Conservation (phyloP, 2,797 vertebrate genomes). For the Darevskia nairensis region DNA sequence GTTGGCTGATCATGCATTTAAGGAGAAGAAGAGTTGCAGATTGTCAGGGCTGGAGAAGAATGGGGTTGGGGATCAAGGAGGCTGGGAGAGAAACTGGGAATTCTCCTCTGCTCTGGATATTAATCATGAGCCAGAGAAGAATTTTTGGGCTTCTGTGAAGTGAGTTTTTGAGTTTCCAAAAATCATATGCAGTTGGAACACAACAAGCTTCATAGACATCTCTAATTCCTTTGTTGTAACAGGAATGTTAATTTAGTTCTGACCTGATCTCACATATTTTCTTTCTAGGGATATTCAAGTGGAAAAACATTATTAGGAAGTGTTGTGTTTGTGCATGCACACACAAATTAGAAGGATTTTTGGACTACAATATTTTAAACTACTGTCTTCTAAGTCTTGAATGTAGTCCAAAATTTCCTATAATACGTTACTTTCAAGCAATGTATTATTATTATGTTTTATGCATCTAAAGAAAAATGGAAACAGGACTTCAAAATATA, state of each 20-base stretch:
- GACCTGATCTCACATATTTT: slow-evolving; percentile 9
- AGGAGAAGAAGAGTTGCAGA: too few relatives aligned
- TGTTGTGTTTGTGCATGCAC: not conserved
- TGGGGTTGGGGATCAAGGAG: not conserved
- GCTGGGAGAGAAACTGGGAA: not conserved
- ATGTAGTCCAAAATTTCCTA: not conserved
- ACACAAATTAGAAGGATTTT: too few relatives aligned
- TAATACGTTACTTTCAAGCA: slow-evolving; percentile 1
- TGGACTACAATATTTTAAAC: too few relatives aligned
- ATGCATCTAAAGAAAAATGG: slow-evolving; percentile 7
- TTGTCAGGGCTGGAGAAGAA: too few relatives aligned
- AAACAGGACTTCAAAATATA: slow-evolving; percentile 37
- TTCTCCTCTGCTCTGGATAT: not conserved
- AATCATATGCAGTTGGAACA: not conserved
- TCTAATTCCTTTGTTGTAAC: not conserved
- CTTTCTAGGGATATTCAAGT: slow-evolving; percentile 23
- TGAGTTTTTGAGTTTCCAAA: not conserved
- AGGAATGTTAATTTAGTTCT: not conserved
- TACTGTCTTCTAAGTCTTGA: not conserved
- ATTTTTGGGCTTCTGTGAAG: not conserved
- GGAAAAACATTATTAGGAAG: slow-evolving; percentile 31
- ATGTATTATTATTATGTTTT: not conserved
- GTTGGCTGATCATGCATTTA: too few relatives aligned
- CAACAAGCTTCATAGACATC: not conserved
- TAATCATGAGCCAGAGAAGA: not conserved